Conservation (phyloP, 2,113 vertebrate genomes). For the Carassius carassius region DNA sequence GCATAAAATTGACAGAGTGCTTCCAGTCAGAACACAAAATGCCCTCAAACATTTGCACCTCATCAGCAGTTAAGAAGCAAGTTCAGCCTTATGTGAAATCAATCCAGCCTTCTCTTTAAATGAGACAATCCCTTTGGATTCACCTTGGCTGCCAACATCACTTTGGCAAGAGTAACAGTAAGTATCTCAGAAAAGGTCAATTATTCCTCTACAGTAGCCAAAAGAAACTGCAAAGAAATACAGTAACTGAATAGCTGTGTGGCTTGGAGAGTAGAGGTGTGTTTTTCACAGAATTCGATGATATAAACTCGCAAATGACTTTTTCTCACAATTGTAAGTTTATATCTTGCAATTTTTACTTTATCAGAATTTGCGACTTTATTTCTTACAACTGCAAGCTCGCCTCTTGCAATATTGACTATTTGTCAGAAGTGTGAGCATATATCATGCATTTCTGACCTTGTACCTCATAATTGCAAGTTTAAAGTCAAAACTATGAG, state of each 20-base stretch:
- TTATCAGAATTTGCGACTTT: too few relatives aligned
- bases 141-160: neutral
- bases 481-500: too few relatives aligned
- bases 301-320: too few relatives aligned
- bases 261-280: neutral
- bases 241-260: neutral
- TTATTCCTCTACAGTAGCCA: neutral
- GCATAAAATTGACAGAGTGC: neutral
- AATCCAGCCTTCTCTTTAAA: slow-evolving; percentile 25
- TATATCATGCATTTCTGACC: too few relatives aligned
- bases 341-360: too few relatives aligned
- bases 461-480: neutral
- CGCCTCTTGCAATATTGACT: too few relatives aligned
- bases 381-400: too few relatives aligned
- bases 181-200: slow-evolving; percentile 27
- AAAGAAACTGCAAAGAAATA: neutral
- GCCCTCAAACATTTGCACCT: neutral
- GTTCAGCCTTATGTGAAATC: slow-evolving; percentile 12
- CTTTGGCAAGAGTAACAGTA: neutral
- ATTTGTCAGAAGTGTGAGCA: too few relatives aligned
- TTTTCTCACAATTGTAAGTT: too few relatives aligned
- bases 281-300: neutral
- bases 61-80: neutral
- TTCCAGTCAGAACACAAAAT: neutral
- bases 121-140: slow-evolving; percentile 30